Evolutionary conservation across 1,140 invertebrate genomes (phyloP), one percentile per base, ranked within the genome.

Genomic region (Solenopsis invicta): DNA sequence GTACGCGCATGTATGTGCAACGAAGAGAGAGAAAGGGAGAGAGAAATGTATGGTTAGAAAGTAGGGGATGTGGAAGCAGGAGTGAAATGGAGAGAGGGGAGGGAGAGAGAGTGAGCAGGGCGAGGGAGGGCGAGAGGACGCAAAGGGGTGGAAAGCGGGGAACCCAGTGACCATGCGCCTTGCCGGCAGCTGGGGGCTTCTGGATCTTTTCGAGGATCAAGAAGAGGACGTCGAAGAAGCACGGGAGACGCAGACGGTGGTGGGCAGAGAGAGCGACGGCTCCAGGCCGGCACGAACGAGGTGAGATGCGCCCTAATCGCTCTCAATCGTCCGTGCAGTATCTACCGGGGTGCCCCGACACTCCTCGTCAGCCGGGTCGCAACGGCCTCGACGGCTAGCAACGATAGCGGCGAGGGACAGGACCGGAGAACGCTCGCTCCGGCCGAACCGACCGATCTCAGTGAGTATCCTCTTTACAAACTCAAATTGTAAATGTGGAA

Each of bases 141-240:
- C n/a, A 66, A 66, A 69, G 67, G 10, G 66, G 66, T 72, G 66
- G 72, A 77, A 56, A 69, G 59, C 67, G 66, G 81, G 64, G 50
- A 78, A 45, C 62, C 75, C 69, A 88, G 91, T 89, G 90, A 90
- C 90, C 94, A 93, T 93, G 93, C 94, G 93, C 93, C 74, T 29
- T 91, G 71, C 82, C 75, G 88, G 52, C 37, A 29, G 69, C 45
- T 59, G 77, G 80, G 88, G 85, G 74, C 89, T 76, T 71, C 88
- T 91, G 91, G 91, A 92, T 93, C 91, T 88, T 84, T 84, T 91
- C 72, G 91, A 89, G 90, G 92, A 94, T 94, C 93, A 92, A 75
- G 92, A 93, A 91, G 91, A 92, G 93, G 91, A 92, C 84, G 91
- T 89, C 90, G 92, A 95, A 94, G 93, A 94, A 93, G 91, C 89